Base-by-base conservation (phyloP, 2,113 vertebrate genomes). In the Blennius ocellaris region DNA sequence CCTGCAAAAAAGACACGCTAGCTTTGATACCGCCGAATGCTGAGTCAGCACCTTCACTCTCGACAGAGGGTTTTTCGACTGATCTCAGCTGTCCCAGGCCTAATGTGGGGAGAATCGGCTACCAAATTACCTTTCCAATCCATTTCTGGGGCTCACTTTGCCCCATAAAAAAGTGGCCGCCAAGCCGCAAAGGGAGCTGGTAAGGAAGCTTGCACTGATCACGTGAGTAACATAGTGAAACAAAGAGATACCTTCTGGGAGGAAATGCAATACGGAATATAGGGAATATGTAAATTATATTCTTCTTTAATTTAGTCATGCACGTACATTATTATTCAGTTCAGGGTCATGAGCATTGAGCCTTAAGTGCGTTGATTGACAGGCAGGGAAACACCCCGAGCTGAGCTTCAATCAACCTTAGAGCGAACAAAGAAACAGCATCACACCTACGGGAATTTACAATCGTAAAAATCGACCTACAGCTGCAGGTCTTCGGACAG, bases 1-100 rank as follows among this genome's bases (percentile, higher is more conserved):
- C 58, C 72, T 67, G 79, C 76, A 80, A 87, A 88, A 79, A 86
- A 80, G 79, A 89, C 82, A 87, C 82, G 71, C 45, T 36, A 54
- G 73, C 87, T 90, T 89, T 92, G 90, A 85, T 89, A 81, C 72
- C 40, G 68, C 77, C 69, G 56, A 88, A 77, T 43, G 87, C 88
- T 3, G 47, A 83, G 81, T 93, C 91, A 88, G 92, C 90, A 16
- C 69, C 67, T 89, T 86, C 80, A 39, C 79, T 81, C 70, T 72
- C 76, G 63, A 59, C 74, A 60, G 72, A 73, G 83, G 82, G 81
- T 80, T 81, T 71, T 65, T 85, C 37, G 53, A 87, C 81, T 86
- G 88, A 87, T 90, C 86, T 86, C 66, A 66, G 79, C 69, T 49
- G 79, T 87, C 78, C 80, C 57, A 17, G 69, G 54, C 72, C 73